Conservation (phyloP, 2,888 invertebrate species). For the Pseudoips prasinana region DNA sequence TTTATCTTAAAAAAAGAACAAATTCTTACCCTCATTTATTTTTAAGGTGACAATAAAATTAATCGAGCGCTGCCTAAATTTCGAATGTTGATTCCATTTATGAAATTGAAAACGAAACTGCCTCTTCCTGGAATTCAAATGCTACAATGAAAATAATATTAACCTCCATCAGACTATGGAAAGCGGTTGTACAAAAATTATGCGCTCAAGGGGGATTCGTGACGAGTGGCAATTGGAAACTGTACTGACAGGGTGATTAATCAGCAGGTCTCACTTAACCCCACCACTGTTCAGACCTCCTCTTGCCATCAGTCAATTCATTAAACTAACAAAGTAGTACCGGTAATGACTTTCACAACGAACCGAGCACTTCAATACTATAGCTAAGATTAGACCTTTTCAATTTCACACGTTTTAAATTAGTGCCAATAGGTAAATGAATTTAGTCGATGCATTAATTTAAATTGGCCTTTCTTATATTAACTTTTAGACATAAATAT, state of each 20-base stretch:
- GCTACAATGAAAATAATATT: slow-evolving; percentile 29
- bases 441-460: background rate
- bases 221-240: slow-evolving; percentile 76
- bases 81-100: slow-evolving; percentile 35
- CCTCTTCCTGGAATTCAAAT: slow-evolving; percentile 24
- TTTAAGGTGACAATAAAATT: slow-evolving; percentile 27
- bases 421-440: slow-evolving; percentile 16
- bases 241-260: slow-evolving; percentile 78
- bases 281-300: slow-evolving; percentile 74
- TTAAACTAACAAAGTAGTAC: slow-evolving; percentile 79
- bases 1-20: slow-evolving; percentile 32
- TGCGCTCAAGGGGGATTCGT: slow-evolving; percentile 58
- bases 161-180: slow-evolving; percentile 26
- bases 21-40: slow-evolving; percentile 18
- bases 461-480: too few species aligned
- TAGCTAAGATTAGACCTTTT: slow-evolving; percentile 46
- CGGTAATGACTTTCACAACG: slow-evolving; percentile 75
- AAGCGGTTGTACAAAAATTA: slow-evolving; percentile 49
- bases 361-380: slow-evolving; percentile 56
- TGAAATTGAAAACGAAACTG: slow-evolving; percentile 44
- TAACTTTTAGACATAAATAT: too few species aligned
- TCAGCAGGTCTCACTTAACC: slow-evolving; percentile 78
- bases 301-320: slow-evolving; percentile 80
- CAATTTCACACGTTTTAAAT: slow-evolving; percentile 30
- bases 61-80: slow-evolving; percentile 25